Evolutionary conservation across 2,797 vertebrate species (phyloP).

Genomic region (Taeniopygia guttata): DNA sequence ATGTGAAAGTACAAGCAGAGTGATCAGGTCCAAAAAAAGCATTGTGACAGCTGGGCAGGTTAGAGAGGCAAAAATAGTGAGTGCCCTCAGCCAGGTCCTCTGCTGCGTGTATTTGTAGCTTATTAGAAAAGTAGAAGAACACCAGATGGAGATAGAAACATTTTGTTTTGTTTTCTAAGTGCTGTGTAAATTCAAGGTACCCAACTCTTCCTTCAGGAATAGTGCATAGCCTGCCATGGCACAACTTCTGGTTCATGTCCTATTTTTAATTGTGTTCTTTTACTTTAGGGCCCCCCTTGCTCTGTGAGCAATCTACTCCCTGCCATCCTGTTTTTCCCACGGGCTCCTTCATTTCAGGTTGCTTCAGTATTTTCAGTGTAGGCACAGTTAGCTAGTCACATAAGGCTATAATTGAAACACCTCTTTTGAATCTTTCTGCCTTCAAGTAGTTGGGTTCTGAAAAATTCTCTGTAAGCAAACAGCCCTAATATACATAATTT

Average conservation of each 20-base stretch:
- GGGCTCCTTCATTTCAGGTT: not conserved
- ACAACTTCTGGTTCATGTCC: not conserved
- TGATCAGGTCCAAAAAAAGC: conserved; percentile 52
- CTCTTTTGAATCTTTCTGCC: not conserved
- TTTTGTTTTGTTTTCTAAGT: not conserved
- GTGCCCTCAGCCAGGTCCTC: not conserved
- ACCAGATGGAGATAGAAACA: not conserved
- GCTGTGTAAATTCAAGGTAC: not conserved
- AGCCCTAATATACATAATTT: not conserved
- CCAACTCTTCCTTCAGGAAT: not conserved
- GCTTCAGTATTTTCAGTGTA: not conserved
- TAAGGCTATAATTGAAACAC: not conserved
- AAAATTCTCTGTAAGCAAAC: not conserved
- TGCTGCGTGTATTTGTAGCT: not conserved
- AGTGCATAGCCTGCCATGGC: fast-evolving
- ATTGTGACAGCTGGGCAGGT: conserved; percentile 60
- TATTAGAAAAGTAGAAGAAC: not conserved
- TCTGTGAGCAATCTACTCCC: not conserved
- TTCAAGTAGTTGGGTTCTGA: not conserved
- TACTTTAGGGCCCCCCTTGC: not conserved
- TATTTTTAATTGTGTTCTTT: not conserved
- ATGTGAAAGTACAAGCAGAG: conserved; percentile 49
- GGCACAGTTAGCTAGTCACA: not conserved
- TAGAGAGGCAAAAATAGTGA: not conserved
- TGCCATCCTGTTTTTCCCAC: not conserved